Conservation (phyloP, 2,797 vertebrate genomes). For the Poecilia wingei region DNA sequence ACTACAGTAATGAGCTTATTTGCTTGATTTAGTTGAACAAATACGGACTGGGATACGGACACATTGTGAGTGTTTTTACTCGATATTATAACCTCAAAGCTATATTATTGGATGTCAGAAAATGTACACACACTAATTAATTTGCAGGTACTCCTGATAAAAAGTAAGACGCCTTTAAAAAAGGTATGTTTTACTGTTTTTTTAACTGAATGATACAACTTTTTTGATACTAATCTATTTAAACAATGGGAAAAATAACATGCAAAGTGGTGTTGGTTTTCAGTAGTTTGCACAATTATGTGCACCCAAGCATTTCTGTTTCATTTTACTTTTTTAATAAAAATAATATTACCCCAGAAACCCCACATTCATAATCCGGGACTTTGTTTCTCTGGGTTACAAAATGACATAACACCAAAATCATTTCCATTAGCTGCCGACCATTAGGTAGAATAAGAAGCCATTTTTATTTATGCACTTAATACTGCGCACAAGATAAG, state of each 20-base stretch:
- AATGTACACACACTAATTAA: neutral
- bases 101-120: neutral
- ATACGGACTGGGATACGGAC: neutral
- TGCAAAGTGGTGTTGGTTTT: neutral
- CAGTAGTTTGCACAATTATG: neutral
- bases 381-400: neutral
- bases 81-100: slow-evolving; percentile 9
- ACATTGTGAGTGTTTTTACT: slow-evolving; percentile 5
- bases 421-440: neutral
- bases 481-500: neutral
- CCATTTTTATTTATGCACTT: neutral
- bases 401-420: neutral
- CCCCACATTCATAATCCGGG: neutral
- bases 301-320: neutral
- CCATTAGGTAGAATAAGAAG: neutral
- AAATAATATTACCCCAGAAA: neutral
- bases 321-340: neutral
- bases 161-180: neutral
- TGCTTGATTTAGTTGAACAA: slow-evolving; percentile 23
- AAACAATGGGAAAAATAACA: neutral
- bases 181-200: neutral
- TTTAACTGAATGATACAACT: neutral
- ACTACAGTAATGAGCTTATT: slow-evolving; percentile 39
- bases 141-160: no score
- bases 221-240: neutral